Base-by-base conservation (phyloP, 2,797 vertebrate species). In the Thunnus albacares region DNA sequence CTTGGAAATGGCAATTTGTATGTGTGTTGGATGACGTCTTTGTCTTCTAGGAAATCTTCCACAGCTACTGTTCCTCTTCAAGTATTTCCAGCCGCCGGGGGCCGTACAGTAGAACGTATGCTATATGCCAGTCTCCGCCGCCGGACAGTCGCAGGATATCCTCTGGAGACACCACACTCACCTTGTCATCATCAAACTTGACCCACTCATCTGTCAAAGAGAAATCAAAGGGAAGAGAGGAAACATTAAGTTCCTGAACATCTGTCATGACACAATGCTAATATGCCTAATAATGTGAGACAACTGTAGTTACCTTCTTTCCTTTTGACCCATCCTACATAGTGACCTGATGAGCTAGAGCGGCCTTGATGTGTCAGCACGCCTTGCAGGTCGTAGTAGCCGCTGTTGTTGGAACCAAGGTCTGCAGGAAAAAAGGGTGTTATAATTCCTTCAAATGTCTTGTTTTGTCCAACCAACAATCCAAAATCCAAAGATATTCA, bases 121-220 rank as follows among this genome's bases (percentile, higher is more conserved):
- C 98, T 96, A 99, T 99, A 89, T 99, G 98, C 98, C 98, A 99
- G 94, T 99, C 98, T 69, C 98, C 98, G 5, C 98, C 98, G 0
- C 98, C 98, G 0, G 98, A 99, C 92, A 99, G 94, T 82, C 97
- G 96, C 93, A 99, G 84, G 91, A 99, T 99, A 72, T 99, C 98
- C 89, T 99, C 98, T 1, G 98, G 98, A 57, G 97, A 96, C 84
- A 99, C 98, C 70, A 98, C 94, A 86, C 98, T 99, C 93, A 99
- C 98, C 91, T 99, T 99, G 91, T 99, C 98, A 0, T 99, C 98
- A 5, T 99, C 98, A 82, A 99, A 99, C 89, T 99, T 99, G 85
- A 99, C 97, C 98, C 98, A 99, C 86, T 99, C 98, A 88, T 99
- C 98, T 99, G 92, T 79, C 26, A 11, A 30, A 30, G 85, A 35